These are phyloP conservation scores for Tetraneura akinire DNA, from an alignment of 1,140 invertebrate genomes.

Conservation along the genomic window DNA sequence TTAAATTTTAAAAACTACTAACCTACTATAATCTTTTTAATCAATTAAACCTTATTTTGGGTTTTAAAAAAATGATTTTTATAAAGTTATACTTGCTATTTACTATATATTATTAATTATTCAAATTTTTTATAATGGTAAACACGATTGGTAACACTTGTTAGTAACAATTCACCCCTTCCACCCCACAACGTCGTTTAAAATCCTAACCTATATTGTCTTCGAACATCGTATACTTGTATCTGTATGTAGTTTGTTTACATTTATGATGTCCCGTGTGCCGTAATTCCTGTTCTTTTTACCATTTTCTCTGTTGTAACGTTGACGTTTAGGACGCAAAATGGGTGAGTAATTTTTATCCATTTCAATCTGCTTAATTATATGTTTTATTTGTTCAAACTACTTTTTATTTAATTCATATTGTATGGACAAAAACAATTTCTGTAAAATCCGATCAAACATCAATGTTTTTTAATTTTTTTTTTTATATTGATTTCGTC, in stretches of 20 bases:
- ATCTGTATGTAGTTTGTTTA: constrained; percentile 45
- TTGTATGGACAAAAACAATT: background rate
- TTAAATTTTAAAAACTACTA: no score
- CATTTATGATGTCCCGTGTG: background rate
- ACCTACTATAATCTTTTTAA: no score
- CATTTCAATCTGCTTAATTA: background rate
- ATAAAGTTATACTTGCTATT: no score
- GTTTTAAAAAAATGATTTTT: no score
- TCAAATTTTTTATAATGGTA: no score
- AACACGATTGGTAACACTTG: background rate
- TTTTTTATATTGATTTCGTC: background rate
- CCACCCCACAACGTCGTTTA: background rate
- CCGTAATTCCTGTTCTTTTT: constrained; percentile 39
- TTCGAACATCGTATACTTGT: background rate
- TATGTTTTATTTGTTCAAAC: background rate
- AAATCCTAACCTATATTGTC: background rate
- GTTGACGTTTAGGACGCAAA: constrained; percentile 8
- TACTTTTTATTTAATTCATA: background rate
- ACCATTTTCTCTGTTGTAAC: background rate
- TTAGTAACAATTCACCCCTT: background rate
- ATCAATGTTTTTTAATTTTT: no score
- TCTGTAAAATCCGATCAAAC: background rate
- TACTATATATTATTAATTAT: no score
- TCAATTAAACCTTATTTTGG: no score
- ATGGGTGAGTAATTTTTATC: constrained; percentile 47